phyloP scores from a whole-genome alignment of 2,797 vertebrate genomes.

The Brachyalestes nurse region DNA sequence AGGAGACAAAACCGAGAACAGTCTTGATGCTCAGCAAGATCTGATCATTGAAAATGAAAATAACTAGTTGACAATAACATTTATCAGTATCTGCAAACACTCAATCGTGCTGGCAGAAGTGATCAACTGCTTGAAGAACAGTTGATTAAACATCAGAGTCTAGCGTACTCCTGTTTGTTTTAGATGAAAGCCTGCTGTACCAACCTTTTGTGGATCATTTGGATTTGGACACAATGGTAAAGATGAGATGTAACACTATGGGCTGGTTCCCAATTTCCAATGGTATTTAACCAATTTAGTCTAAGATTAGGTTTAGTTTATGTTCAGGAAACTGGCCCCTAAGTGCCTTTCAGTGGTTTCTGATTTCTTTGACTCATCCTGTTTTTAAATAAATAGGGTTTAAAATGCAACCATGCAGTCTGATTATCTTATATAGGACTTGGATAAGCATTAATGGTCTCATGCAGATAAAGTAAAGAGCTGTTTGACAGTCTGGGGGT shows the following conservation, averaged over 20 bases:
- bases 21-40: too few relatives aligned
- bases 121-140: too few relatives aligned
- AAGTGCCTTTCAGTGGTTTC: background rate
- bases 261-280: background rate
- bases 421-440: constrained; percentile 4
- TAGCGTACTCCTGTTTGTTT: too few relatives aligned
- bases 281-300: background rate
- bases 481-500: constrained; percentile 24
- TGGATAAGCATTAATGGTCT: constrained; percentile 23
- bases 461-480: constrained; percentile 45
- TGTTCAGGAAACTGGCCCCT: background rate
- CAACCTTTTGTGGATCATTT: background rate
- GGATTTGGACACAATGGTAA: background rate
- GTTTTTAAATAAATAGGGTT: constrained; percentile 21
- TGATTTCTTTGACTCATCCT: background rate
- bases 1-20: too few relatives aligned
- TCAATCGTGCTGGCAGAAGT: too few relatives aligned
- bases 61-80: too few relatives aligned
- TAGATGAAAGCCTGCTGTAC: too few relatives aligned
- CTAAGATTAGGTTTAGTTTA: background rate
- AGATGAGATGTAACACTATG: background rate
- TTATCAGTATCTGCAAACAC: too few relatives aligned
- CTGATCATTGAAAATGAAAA: too few relatives aligned
- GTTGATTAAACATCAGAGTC: too few relatives aligned
- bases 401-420: constrained; percentile 47